phyloP scores from a whole-genome alignment of 2,113 vertebrate genomes.

The Penelope pileata region DNA sequence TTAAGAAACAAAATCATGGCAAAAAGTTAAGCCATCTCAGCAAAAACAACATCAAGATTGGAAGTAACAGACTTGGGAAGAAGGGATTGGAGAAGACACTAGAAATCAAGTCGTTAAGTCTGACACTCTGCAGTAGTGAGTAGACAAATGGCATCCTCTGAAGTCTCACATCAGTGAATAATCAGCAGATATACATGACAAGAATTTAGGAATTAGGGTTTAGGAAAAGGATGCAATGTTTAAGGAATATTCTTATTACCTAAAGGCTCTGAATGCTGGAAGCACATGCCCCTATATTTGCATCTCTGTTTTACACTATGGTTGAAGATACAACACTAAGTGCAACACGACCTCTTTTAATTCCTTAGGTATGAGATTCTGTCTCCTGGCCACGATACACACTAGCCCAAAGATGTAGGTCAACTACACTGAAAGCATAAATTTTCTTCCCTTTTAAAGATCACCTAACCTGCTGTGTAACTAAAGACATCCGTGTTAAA shows the following conservation, averaged over 20 bases:
- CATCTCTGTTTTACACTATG: background rate
- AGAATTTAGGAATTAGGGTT: too few species aligned
- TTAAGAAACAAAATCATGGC: background rate
- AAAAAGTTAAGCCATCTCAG: background rate
- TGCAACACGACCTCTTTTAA: background rate
- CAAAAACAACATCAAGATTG: background rate
- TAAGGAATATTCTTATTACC: background rate
- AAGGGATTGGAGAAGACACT: background rate
- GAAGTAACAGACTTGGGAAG: background rate
- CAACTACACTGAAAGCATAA: background rate
- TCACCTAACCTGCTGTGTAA: background rate
- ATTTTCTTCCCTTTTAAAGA: background rate
- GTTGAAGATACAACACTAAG: background rate
- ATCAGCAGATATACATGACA: background rate
- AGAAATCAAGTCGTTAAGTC: too few species aligned
- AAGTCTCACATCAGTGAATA: background rate
- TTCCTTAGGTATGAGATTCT: accelerated
- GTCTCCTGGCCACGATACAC: background rate
- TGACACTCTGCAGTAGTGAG: too few species aligned
- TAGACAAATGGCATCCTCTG: background rate
- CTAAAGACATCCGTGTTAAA: too few species aligned
- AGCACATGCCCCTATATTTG: background rate
- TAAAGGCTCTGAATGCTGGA: background rate
- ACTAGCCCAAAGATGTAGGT: background rate
- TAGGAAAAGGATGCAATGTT: background rate